Conservation (phyloP, 2,888 invertebrate species). For the Cartodere bifasciata region DNA sequence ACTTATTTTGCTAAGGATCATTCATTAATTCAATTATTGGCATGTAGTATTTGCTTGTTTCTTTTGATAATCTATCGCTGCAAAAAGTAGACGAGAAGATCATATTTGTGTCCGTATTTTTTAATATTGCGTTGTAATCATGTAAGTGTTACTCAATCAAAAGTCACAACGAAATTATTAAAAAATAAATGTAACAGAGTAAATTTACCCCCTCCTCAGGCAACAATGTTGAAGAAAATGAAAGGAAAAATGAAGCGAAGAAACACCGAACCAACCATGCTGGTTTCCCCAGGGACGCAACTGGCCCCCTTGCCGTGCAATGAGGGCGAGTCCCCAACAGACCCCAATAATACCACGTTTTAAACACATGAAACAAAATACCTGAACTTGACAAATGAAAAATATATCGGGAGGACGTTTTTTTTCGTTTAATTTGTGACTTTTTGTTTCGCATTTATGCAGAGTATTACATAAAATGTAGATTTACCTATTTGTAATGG, state of each 20-base stretch:
- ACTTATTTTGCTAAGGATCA: too few relatives aligned
- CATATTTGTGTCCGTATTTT: too few relatives aligned
- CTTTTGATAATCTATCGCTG: too few relatives aligned
- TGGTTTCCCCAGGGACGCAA: conserved; percentile 39
- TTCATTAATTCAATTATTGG: too few relatives aligned
- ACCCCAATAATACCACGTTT: conserved; percentile 34
- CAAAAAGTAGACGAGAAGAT: too few relatives aligned
- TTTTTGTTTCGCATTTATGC: conserved; percentile 28
- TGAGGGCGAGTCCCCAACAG: conserved; percentile 36
- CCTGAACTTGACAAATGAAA: neutral
- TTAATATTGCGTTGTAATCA: too few relatives aligned
- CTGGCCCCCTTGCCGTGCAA: conserved; percentile 36
- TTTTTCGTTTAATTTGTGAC: conserved; percentile 16
- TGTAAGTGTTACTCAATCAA: too few relatives aligned
- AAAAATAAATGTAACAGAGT: too few relatives aligned
- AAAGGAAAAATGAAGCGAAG: conserved; percentile 93
- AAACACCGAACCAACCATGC: conserved; percentile 79
- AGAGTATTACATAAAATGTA: conserved; percentile 25
- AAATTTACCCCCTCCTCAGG: conserved; percentile 52
- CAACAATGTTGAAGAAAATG: conserved; percentile 99
- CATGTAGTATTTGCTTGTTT: too few relatives aligned
- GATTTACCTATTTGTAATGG: conserved; percentile 38
- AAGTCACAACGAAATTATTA: too few relatives aligned
- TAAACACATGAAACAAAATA: conserved; percentile 20
- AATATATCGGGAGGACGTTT: conserved; percentile 10